Evolutionary conservation across 2,113 vertebrate species (phyloP), one percentile per base, ranked within the genome.

Genomic region (Amphiprion ocellaris): DNA sequence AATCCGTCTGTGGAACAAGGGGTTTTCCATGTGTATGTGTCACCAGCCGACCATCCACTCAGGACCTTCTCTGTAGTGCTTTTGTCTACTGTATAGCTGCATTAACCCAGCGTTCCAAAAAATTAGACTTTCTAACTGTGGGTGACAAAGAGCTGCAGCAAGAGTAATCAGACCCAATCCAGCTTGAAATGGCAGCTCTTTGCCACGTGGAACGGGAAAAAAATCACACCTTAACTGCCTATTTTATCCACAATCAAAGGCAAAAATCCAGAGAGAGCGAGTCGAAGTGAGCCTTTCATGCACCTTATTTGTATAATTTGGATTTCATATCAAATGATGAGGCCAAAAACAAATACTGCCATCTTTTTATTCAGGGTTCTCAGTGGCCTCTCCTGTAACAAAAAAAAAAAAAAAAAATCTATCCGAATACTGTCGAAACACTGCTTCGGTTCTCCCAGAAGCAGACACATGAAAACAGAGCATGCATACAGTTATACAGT

Each of bases 31-130:
- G 74, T 64, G 77, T 83, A 26, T 70, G 77, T 46, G 68, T 87
- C 81, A 86, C 85, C 85, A 83, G 87, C 75, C 26, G 73, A 69
- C 74, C 81, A 71, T 87, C 79, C 75, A 79, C 86, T 90, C 88
- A 90, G 90, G 84, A 87, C 55, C 59, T 88, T 79, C 77, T 76
- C 59, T 84, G 56, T 63, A 69, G 73, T 68, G 81, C 59, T 82
- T 75, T 75, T 74, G 64, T 79, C 67, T 69, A 69, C 83, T 79
- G 81, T 71, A 71, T 21, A 60, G 60, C 64, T 75, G 71, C 55
- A 59, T 64, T 24, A 47, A 74, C 37, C 76, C 69, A 80, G 73
- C 60, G 4, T 73, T 62, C 33, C 39, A 60, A 65, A 47, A 74
- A 46, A 16, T 37, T 50, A 30, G 0, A 58, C 69, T 41, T 28